Evolutionary conservation across 2,888 invertebrate genomes (phyloP).

Genomic region (Orthosia gothica): DNA sequence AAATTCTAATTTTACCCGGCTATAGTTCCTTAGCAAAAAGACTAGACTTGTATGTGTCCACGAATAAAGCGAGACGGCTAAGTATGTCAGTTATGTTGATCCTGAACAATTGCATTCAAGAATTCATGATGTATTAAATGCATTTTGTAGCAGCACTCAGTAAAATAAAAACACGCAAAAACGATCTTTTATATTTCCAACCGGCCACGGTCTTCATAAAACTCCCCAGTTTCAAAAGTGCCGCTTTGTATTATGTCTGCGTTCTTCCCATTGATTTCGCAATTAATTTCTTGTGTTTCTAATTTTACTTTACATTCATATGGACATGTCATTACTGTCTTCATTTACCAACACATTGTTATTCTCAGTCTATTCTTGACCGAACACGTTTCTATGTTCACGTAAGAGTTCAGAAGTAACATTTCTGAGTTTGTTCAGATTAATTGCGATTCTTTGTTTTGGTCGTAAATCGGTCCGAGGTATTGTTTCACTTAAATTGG

Average conservation of each 20-base stretch:
- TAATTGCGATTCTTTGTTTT: slow-evolving; percentile 72
- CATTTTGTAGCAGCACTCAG: slow-evolving; percentile 22
- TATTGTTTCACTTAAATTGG: slow-evolving; percentile 48
- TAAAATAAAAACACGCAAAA: slow-evolving; percentile 14
- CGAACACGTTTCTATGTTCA: slow-evolving; percentile 68
- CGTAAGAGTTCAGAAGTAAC: slow-evolving; percentile 66
- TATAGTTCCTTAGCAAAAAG: slow-evolving; percentile 76
- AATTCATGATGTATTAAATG: slow-evolving; percentile 38
- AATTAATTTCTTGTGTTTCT: slow-evolving; percentile 69
- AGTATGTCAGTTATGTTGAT: slow-evolving; percentile 82
- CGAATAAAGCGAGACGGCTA: slow-evolving; percentile 82
- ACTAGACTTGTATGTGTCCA: slow-evolving; percentile 74
- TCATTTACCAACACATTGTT: slow-evolving; percentile 82
- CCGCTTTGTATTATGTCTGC: slow-evolving; percentile 38
- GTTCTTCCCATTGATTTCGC: slow-evolving; percentile 70
- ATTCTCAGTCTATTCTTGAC: slow-evolving; percentile 83
- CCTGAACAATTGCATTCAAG: slow-evolving; percentile 62
- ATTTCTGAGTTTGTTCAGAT: slow-evolving; percentile 62
- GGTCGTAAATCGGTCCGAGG: slow-evolving; percentile 50
- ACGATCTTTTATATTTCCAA: slow-evolving; percentile 23
- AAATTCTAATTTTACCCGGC: slow-evolving; percentile 76
- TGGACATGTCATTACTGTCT: slow-evolving; percentile 85
- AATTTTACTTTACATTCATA: slow-evolving; percentile 79
- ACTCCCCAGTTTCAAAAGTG: slow-evolving; percentile 18
- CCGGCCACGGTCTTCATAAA: slow-evolving; percentile 9